These are phyloP conservation scores for Leucania comma DNA, from an alignment of 2,888 invertebrate genomes.

Conservation along the genomic window DNA sequence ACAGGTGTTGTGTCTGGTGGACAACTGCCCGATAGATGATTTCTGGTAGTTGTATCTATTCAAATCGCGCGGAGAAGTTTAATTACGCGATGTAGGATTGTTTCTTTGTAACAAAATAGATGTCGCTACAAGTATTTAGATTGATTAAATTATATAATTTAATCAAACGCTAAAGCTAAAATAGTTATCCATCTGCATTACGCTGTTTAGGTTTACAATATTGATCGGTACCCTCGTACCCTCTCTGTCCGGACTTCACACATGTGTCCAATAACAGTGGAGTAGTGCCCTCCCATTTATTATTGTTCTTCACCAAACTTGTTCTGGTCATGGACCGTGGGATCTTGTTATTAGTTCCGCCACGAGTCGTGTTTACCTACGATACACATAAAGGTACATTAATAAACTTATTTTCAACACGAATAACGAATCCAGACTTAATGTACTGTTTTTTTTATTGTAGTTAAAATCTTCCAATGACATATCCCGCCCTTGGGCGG, in stretches of 20 bases:
- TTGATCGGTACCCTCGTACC: slow-evolving; percentile 14
- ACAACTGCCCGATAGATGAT: too few relatives aligned
- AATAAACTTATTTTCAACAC: slow-evolving; percentile 26
- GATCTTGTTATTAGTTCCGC: slow-evolving; percentile 82
- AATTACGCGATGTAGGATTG: too few relatives aligned
- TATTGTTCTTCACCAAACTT: slow-evolving; percentile 75
- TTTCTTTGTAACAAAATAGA: too few relatives aligned
- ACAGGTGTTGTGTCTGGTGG: too few relatives aligned
- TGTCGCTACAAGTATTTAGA: not conserved
- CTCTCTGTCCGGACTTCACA: slow-evolving; percentile 21
- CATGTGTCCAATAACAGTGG: slow-evolving; percentile 53
- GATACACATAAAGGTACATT: slow-evolving; percentile 44
- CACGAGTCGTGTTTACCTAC: slow-evolving; percentile 79
- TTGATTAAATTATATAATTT: too few relatives aligned
- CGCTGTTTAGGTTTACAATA: slow-evolving; percentile 2
- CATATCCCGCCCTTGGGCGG: too few relatives aligned
- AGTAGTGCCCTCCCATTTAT: slow-evolving; percentile 50
- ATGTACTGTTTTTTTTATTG: too few relatives aligned
- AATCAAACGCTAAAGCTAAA: slow-evolving; percentile 1
- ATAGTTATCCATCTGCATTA: not conserved
- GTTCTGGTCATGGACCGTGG: slow-evolving; percentile 79
- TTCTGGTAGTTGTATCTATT: too few relatives aligned
- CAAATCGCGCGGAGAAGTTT: too few relatives aligned
- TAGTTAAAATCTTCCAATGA: too few relatives aligned
- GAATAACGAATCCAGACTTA: slow-evolving; percentile 13